A percentile compares a stretch with the other conserved stretches of the same genome.
These are phyloP conservation scores for Heliconius hewitsoni DNA, from an alignment of 1,140 invertebrate genomes.

Conservation along the genomic window DNA sequence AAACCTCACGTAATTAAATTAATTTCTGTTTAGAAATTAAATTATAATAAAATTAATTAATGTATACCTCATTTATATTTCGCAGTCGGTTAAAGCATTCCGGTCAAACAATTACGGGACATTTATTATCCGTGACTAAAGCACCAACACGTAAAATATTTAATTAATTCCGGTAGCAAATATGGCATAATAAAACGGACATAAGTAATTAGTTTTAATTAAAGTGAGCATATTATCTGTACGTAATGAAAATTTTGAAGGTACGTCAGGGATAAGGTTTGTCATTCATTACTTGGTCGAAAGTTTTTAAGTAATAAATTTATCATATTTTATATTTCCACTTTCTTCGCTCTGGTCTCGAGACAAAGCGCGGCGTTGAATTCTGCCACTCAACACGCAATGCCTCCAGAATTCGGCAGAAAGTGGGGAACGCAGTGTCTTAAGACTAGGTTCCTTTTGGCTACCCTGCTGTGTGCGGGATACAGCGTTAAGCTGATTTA, in stretches of 20 bases:
- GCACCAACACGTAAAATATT: slow-evolving; percentile 36
- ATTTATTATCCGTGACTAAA: slow-evolving; percentile 37
- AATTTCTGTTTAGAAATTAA: background rate
- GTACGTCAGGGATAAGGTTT: background rate
- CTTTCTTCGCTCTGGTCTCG: too few relatives aligned
- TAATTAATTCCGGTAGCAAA: slow-evolving; percentile 39
- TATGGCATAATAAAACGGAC: slow-evolving; percentile 37
- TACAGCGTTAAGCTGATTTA: too few relatives aligned
- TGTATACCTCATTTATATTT: slow-evolving; percentile 13
- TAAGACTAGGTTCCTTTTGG: too few relatives aligned
- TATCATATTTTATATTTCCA: background rate
- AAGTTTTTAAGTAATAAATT: background rate
- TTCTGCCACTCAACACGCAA: too few relatives aligned
- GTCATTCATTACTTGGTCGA: background rate
- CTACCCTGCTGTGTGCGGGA: too few relatives aligned
- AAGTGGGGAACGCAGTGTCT: too few relatives aligned
- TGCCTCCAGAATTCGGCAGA: too few relatives aligned
- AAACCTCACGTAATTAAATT: background rate
- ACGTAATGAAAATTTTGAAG: slow-evolving; percentile 12
- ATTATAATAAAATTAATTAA: background rate
- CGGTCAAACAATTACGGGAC: slow-evolving; percentile 31
- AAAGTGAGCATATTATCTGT: slow-evolving; percentile 33
- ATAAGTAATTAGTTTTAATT: slow-evolving; percentile 36
- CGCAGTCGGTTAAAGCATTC: slow-evolving; percentile 27
- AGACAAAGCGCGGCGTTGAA: too few relatives aligned